Evolutionary conservation across 2,113 vertebrate genomes (phyloP), one percentile per base, ranked within the genome.

Genomic region (Platichthys stellatus): DNA sequence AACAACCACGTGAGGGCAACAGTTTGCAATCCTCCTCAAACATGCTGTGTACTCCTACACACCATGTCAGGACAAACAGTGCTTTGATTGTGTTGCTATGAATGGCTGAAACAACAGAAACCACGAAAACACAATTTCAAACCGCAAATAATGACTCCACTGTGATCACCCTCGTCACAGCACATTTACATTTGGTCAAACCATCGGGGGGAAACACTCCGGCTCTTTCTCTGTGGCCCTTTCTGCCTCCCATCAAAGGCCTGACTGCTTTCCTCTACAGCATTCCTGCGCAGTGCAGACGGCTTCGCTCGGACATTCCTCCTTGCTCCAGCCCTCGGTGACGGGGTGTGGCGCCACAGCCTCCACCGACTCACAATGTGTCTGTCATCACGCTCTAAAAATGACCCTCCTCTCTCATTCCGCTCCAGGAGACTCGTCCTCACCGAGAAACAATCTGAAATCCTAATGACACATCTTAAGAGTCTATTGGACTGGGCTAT

Each of bases 331-430:
- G 62, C 57, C 51, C 68, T 74, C 68, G 1, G 35, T 67, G 80
- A 67, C n/a, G 72, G 78, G 86, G 86, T 26, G 71, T 63, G 66
- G 83, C 53, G 11, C 69, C 4, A 0, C 69, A 78, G 74, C 84
- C 78, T 80, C 79, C 84, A 78, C 56, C n/a, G 56, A 84, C 86
- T 79, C 67, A 63, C 73, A 65, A 35, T 45, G 56, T 38, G n/a
- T 89, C 78, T 86, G 72, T 93, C 88, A 86, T 85, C 90, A 0
- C 35, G 74, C 54, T 84, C 59, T 62, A 82, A 85, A 81, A 67
- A 57, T 43, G 74, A 72, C 68, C 35, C 53, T 71, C 59, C 51
- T 72, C 63, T 31, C 68, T 80, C 13, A 15, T 24, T 77, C 66
- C 73, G 61, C 73, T 76, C 54, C 79, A 80, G 80, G 57, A 65